Evolutionary conservation across 35 echinoderm and acorn worm genomes (phyloP).

Genomic region (Patiria miniata): DNA sequence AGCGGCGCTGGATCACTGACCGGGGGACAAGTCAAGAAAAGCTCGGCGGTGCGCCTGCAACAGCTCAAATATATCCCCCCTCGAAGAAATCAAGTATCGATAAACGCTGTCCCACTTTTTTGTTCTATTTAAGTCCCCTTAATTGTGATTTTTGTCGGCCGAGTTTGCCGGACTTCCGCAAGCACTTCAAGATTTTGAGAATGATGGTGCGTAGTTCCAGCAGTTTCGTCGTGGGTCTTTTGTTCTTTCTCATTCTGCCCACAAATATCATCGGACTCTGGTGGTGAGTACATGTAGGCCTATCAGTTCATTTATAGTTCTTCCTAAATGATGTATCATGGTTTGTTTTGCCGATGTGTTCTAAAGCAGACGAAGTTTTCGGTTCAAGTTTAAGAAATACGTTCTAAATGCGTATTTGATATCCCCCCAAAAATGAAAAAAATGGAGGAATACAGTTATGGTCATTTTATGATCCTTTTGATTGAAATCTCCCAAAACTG

Average conservation of each 20-base stretch:
- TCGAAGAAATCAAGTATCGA: background rate
- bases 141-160: background rate
- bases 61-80: background rate
- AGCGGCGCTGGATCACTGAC: background rate
- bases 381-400: too few species aligned
- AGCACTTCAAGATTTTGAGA: background rate
- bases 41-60: background rate
- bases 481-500: too few species aligned
- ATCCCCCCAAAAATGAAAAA: too few species aligned
- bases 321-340: too few species aligned
- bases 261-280: slow-evolving; percentile 84
- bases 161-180: background rate
- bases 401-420: too few species aligned
- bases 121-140: background rate
- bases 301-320: too few species aligned
- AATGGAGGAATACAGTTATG: too few species aligned
- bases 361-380: too few species aligned
- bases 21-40: background rate
- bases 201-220: slow-evolving; percentile 5
- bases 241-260: slow-evolving; percentile 76
- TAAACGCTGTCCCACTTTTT: background rate
- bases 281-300: slow-evolving; percentile 65
- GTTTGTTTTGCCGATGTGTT: too few species aligned
- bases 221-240: slow-evolving; percentile 41
- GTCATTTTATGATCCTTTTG: too few species aligned